A percentile compares a stretch with the other conserved stretches of the same genome.
phyloP scores from a whole-genome alignment of 2,797 vertebrate genomes.

The Spinibarbus caldwelli region DNA sequence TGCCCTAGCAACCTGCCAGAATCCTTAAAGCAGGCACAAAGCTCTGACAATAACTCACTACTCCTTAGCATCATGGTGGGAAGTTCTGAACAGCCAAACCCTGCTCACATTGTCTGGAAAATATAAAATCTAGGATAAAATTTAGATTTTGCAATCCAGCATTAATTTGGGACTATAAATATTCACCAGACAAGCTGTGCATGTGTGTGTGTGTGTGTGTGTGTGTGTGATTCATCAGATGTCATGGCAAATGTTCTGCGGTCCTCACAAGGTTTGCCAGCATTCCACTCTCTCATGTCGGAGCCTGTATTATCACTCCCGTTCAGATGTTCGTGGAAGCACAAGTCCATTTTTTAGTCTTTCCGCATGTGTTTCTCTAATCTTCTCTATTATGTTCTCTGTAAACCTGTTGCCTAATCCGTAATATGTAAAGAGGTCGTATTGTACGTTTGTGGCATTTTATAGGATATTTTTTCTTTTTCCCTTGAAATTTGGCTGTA shows the following conservation, averaged over 20 bases:
- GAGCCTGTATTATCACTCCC: conserved; percentile 56
- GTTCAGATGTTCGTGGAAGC: conserved; percentile 40
- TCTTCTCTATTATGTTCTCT: background rate
- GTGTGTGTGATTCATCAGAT: conserved; percentile 56
- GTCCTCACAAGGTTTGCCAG: conserved; percentile 47
- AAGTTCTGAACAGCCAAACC: background rate
- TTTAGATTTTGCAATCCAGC: conserved; percentile 4
- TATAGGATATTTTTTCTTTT: background rate
- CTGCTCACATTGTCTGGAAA: background rate
- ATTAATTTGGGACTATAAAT: conserved; percentile 27
- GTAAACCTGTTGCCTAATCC: background rate
- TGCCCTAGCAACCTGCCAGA: background rate
- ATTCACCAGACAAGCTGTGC: conserved; percentile 22
- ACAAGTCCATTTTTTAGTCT: conserved; percentile 35
- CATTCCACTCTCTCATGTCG: conserved; percentile 60
- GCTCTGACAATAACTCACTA: background rate
- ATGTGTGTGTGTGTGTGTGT: conserved; percentile 10
- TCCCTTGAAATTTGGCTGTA: background rate
- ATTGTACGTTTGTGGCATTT: background rate
- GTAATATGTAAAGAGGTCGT: background rate
- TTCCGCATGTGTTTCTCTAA: background rate
- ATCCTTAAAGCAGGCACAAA: background rate
- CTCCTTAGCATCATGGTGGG: background rate
- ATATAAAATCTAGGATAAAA: background rate
- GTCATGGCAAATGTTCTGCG: conserved; percentile 60